Percentiles rank a stretch among this genome's conserved stretches.
phyloP scores from a whole-genome alignment of 2,113 vertebrate species.

The Callospermophilus lateralis region DNA sequence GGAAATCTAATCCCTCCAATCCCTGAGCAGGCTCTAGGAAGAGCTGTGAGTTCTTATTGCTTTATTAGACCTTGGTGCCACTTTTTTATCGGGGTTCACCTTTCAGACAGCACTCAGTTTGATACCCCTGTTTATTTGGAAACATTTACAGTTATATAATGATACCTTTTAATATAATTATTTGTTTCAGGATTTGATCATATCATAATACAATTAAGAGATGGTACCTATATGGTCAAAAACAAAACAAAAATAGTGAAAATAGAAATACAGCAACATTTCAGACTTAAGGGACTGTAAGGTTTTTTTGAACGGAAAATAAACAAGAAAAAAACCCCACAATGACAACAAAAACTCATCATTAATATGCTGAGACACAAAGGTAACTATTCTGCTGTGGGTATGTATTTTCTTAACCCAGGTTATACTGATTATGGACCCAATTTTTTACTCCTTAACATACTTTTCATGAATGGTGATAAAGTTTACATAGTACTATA shows the following conservation, averaged over 20 bases:
- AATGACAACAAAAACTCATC: neutral
- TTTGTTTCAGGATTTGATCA: neutral
- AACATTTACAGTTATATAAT: neutral
- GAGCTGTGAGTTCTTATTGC: neutral
- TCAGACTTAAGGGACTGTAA: neutral
- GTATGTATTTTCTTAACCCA: neutral
- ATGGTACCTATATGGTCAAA: neutral
- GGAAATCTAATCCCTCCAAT: conserved; percentile 67
- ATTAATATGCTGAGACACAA: neutral
- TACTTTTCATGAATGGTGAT: neutral
- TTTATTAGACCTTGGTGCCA: conserved; percentile 34
- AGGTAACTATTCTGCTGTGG: neutral
- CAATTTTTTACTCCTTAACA: neutral
- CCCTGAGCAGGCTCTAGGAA: conserved; percentile 26
- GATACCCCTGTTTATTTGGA: conserved; percentile 41
- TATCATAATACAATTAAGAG: neutral
- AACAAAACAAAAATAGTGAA: neutral
- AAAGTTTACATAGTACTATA: neutral
- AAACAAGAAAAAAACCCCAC: neutral
- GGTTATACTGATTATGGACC: neutral
- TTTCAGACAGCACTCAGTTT: neutral
- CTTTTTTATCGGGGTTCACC: conserved; percentile 51
- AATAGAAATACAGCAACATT: neutral
- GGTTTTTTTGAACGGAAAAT: neutral
- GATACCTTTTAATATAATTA: neutral